Percentiles rank a stretch among this genome's conserved stretches.
These are phyloP conservation scores for Temnothorax unifasciatus DNA, from an alignment of 2,888 invertebrate species.

Conservation along the genomic window DNA sequence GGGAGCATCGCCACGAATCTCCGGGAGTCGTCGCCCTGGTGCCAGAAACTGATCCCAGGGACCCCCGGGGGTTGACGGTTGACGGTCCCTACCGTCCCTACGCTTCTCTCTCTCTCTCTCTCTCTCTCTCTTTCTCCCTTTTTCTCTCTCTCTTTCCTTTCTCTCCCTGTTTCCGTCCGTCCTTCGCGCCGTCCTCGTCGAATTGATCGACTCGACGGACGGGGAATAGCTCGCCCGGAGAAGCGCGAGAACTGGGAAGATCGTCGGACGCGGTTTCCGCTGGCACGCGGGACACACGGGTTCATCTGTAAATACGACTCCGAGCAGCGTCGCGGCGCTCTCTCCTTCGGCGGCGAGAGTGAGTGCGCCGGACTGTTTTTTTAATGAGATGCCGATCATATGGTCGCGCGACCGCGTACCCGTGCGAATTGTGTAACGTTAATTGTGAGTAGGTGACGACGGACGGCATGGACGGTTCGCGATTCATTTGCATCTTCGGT, in stretches of 20 bases:
- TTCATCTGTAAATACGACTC: constrained; percentile 25
- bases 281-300: neutral
- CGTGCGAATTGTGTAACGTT: constrained; percentile 20
- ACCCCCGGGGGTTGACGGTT: constrained; percentile 68
- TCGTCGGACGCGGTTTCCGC: neutral
- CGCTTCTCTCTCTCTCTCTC: constrained; percentile 15
- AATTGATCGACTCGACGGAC: constrained; percentile 67
- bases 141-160: neutral
- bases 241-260: neutral
- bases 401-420: constrained; percentile 71
- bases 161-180: constrained; percentile 57
- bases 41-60: constrained; percentile 47
- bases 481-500: neutral
- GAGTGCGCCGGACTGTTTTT: constrained; percentile 74
- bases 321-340: constrained; percentile 60
- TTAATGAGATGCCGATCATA: constrained; percentile 81
- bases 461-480: neutral
- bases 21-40: constrained; percentile 67
- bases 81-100: constrained; percentile 23
- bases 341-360: constrained; percentile 62
- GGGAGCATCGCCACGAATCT: constrained; percentile 61
- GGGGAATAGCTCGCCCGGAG: neutral
- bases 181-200: constrained; percentile 58
- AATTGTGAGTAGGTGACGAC: constrained; percentile 25
- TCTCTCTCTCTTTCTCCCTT: neutral